phyloP scores from a whole-genome alignment of 2,113 vertebrate species.

The Gambusia holbrooki region DNA sequence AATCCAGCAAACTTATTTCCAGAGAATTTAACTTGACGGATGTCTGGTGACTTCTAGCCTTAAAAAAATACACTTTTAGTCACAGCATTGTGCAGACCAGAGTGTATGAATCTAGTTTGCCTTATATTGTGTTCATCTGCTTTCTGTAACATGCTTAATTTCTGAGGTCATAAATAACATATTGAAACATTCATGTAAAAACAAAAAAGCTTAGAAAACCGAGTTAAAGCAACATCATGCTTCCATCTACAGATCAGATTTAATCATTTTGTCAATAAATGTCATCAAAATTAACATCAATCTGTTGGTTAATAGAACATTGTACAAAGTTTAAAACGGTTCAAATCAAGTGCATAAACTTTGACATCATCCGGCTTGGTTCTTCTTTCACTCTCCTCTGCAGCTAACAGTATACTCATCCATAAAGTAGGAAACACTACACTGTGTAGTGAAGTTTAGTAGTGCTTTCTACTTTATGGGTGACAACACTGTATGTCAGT shows the following conservation, averaged over 20 bases:
- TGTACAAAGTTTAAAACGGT: background rate
- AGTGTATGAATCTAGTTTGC: conserved; percentile 60
- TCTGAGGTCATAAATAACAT: background rate
- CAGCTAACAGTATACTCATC: conserved; percentile 99
- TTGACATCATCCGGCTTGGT: background rate
- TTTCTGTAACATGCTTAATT: conserved; percentile 35
- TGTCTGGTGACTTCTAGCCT: conserved; percentile 53
- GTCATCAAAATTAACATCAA: background rate
- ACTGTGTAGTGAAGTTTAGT: conserved; percentile 96
- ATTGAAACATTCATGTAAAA: conserved; percentile 11
- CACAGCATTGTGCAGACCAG: conserved; percentile 36
- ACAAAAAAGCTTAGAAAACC: background rate
- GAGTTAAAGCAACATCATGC: background rate
- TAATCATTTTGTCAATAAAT: background rate
- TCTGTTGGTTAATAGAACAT: background rate
- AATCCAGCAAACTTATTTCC: background rate
- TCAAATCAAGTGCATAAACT: background rate
- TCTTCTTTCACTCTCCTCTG: conserved; percentile 73
- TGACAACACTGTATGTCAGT: conserved; percentile 96
- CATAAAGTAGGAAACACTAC: conserved; percentile 99
- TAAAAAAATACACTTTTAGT: conserved; percentile 51
- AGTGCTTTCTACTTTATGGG: conserved; percentile 99
- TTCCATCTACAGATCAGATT: background rate
- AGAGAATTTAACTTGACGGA: background rate
- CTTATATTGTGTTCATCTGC: conserved; percentile 59